Evolutionary conservation across 2,113 vertebrate species (phyloP).

Genomic region (Pachypanchax playfairii): DNA sequence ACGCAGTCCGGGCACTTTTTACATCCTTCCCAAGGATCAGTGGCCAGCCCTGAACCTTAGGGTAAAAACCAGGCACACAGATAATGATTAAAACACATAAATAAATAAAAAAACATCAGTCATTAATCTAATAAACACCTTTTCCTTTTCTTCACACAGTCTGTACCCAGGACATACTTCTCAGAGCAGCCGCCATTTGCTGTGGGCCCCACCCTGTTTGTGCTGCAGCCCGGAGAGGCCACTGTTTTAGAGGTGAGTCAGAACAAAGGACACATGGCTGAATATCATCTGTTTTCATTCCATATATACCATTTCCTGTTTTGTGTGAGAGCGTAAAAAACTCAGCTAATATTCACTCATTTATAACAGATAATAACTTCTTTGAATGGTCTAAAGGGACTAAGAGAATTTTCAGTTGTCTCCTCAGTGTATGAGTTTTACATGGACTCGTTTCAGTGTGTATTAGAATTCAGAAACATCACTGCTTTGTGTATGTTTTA

Average conservation of each 20-base stretch:
- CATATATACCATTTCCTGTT: neutral
- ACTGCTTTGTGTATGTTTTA: neutral
- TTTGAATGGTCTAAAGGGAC: no score
- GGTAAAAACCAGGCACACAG: constrained; percentile 74
- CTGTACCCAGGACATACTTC: constrained; percentile 71
- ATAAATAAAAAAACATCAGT: neutral
- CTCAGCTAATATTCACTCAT: neutral
- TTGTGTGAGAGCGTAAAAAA: neutral
- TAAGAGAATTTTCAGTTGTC: neutral
- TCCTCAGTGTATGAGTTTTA: neutral
- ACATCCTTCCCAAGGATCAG: constrained; percentile 81
- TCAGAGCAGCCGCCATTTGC: constrained; percentile 87
- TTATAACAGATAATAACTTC: no score
- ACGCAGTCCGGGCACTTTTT: constrained; percentile 84
- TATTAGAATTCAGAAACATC: no score
- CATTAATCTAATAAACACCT: no score
- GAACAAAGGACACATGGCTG: neutral
- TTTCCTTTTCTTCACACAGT: constrained; percentile 64
- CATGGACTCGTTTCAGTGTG: neutral
- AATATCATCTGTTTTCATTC: no score
- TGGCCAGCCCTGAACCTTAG: constrained; percentile 83
- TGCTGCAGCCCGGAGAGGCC: constrained; percentile 83
- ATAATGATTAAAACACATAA: neutral
- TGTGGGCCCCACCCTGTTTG: constrained; percentile 83
- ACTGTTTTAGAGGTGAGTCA: constrained; percentile 83